phyloP scores from a whole-genome alignment of 2,888 invertebrate genomes.

The Mythimna lalbum region DNA sequence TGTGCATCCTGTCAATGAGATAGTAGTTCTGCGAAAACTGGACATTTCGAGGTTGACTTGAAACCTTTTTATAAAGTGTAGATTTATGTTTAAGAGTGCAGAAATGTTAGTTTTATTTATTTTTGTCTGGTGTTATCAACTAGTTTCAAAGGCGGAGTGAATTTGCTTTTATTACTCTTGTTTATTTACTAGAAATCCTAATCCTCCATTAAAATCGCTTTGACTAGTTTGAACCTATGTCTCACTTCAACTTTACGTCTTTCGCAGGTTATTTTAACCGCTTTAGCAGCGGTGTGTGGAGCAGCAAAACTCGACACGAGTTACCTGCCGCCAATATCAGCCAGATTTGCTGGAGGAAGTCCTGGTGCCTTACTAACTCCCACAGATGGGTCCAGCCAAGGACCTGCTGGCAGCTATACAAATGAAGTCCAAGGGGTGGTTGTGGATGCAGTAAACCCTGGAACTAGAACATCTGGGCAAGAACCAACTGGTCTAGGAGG shows the following conservation, averaged over 20 bases:
- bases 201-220: neutral
- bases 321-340: slow-evolving; percentile 81
- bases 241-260: neutral
- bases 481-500: slow-evolving; percentile 80
- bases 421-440: slow-evolving; percentile 86
- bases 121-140: slow-evolving; percentile 14
- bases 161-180: neutral
- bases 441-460: slow-evolving; percentile 82
- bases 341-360: slow-evolving; percentile 81
- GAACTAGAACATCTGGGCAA: slow-evolving; percentile 76
- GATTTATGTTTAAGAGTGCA: slow-evolving; percentile 15
- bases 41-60: slow-evolving; percentile 44
- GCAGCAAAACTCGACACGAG: slow-evolving; percentile 82
- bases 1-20: slow-evolving; percentile 43
- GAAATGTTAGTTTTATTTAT: slow-evolving; percentile 5
- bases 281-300: slow-evolving; percentile 80
- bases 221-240: neutral
- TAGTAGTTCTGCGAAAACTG: slow-evolving; percentile 39
- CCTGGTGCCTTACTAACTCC: slow-evolving; percentile 76
- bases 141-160: neutral
- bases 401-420: slow-evolving; percentile 78
- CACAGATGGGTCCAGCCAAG: slow-evolving; percentile 61
- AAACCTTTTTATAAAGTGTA: slow-evolving; percentile 21
- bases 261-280: slow-evolving; percentile 80
- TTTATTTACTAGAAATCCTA: neutral